These are phyloP conservation scores for Plestiodon gilberti DNA, from an alignment of 2,113 vertebrate species.

Conservation along the genomic window DNA sequence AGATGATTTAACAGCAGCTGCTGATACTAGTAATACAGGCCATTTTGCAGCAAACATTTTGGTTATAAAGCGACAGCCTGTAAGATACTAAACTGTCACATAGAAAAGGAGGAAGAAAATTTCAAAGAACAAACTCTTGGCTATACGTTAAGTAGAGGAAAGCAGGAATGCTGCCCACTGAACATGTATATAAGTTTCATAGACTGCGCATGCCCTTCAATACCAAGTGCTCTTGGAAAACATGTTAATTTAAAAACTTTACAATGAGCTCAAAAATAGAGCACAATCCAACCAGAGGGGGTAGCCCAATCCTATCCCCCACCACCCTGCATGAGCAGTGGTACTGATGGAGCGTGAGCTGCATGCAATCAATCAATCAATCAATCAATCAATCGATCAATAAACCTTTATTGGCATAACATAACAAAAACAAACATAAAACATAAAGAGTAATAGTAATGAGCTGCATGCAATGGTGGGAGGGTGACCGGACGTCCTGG, in stretches of 20 bases:
- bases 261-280: neutral
- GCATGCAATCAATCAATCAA: no score
- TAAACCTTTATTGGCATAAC: no score
- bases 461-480: no score
- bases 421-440: no score
- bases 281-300: neutral
- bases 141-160: slow-evolving; percentile 34
- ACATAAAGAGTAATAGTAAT: no score
- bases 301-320: no score
- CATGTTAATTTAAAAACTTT: neutral
- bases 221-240: neutral
- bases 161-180: neutral
- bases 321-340: no score
- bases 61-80: slow-evolving; percentile 1
- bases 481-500: no score
- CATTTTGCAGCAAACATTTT: neutral
- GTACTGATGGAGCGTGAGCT: no score
- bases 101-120: neutral
- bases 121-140: slow-evolving; percentile 17
- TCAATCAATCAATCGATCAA: no score
- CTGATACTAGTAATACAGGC: slow-evolving; percentile 16
- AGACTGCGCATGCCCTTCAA: neutral
- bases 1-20: slow-evolving; percentile 64
- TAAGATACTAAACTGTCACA: slow-evolving; percentile 1
- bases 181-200: slow-evolving; percentile 11